Percentiles rank a stretch among this genome's conserved stretches.
phyloP scores from a whole-genome alignment of 2,888 invertebrate genomes.

The Athalia cordata region DNA sequence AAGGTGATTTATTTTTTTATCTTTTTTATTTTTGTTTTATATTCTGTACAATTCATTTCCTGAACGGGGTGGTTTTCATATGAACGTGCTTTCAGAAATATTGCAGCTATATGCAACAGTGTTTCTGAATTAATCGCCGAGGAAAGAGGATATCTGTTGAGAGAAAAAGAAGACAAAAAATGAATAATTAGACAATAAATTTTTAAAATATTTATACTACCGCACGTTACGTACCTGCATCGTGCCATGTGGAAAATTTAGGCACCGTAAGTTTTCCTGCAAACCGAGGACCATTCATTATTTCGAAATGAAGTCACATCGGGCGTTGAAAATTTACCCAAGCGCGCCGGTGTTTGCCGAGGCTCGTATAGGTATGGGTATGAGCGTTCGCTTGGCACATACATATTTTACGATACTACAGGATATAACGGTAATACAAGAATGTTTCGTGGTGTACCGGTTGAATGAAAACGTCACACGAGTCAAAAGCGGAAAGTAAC shows the following conservation, averaged over 20 bases:
- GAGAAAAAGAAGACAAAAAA: too few relatives aligned
- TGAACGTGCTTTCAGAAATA: too few relatives aligned
- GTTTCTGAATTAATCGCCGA: too few relatives aligned
- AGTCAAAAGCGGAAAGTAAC: not conserved
- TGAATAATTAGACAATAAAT: too few relatives aligned
- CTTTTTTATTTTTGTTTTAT: too few relatives aligned
- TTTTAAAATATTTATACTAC: too few relatives aligned
- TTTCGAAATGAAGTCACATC: slow-evolving; percentile 18
- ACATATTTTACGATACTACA: slow-evolving; percentile 6
- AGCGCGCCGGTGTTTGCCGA: slow-evolving; percentile 24
- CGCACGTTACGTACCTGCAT: not conserved
- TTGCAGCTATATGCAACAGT: too few relatives aligned
- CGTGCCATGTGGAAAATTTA: not conserved
- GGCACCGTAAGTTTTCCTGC: not conserved
- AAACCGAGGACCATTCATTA: slow-evolving; percentile 7
- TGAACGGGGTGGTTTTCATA: too few relatives aligned
- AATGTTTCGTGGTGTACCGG: not conserved
- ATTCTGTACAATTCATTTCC: too few relatives aligned
- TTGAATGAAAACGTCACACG: not conserved
- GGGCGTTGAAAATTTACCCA: slow-evolving; percentile 36
- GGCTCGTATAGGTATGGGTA: not conserved
- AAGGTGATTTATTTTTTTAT: too few relatives aligned
- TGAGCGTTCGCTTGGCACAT: not conserved
- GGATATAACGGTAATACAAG: not conserved
- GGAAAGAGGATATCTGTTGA: too few relatives aligned